Evolutionary conservation across 2,113 vertebrate genomes (phyloP), one percentile per base, ranked within the genome.

Genomic region (Epinephelus lanceolatus): DNA sequence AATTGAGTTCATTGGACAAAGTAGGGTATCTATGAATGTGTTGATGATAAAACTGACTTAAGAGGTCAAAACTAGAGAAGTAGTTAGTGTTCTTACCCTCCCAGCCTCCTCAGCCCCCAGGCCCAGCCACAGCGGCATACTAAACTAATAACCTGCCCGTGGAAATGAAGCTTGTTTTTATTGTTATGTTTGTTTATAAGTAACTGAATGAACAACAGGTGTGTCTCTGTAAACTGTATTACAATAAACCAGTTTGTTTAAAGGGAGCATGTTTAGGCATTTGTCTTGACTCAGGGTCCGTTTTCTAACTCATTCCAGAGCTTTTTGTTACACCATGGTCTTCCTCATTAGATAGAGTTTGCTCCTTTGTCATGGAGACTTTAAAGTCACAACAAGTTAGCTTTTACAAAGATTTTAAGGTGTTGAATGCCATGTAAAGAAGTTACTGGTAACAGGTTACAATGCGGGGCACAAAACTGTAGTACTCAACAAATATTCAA

Each of bases 231-330:
- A 92, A 94, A 89, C 94, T 93, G 90, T 94, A 94, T 95, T 94
- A 95, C 94, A 96, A 96, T 96, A 96, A 96, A 96, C 94, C 85
- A 83, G 85, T 95, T 95, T 95, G 94, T 95, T 95, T 94, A 91
- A 94, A 95, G 92, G 73, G 17, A 90, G 42, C 40, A 75, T 23
- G 37, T 45, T 61, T 4, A 10, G n/a, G 53, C 4, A 15, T 49
- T 17, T 51, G 4, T 6, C 42, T 45, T 45, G 9, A 45, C 42
- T 45, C 42, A 45, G 10, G 42, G 2, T 45, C 42, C 42, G 3
- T 9, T 45, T 11, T 45, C 11, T 45, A 45, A 12, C 42, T 45
- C 3, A 11, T 45, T 45, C 42, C 11, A 45, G 11, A 45, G 9
- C 11, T 45, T 45, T 2, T 3, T 45, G 8, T 11, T 11, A 10